Evolutionary conservation across 2,888 invertebrate genomes (phyloP).

Genomic region (Troilus luridus): DNA sequence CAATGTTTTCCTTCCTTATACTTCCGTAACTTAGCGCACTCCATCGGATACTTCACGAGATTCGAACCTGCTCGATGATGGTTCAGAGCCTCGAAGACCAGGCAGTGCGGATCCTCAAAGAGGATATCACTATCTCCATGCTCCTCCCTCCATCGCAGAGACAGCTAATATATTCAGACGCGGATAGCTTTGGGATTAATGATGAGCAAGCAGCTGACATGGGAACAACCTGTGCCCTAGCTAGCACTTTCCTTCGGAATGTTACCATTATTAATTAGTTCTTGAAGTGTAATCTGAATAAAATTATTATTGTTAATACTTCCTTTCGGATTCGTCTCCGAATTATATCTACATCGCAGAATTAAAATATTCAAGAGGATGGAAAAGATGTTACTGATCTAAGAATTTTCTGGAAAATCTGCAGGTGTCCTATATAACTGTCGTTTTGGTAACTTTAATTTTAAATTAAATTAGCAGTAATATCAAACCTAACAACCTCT

Average conservation of each 20-base stretch:
- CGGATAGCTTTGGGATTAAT: background rate
- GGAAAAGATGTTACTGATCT: too few species aligned
- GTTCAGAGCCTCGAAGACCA: background rate
- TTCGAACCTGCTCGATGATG: background rate
- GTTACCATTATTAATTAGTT: background rate
- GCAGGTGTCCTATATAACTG: too few species aligned
- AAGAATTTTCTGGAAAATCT: too few species aligned
- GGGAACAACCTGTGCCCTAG: slow-evolving; percentile 20
- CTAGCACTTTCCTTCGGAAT: background rate
- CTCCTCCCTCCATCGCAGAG: background rate
- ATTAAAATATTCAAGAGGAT: too few species aligned
- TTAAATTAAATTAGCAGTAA: too few species aligned
- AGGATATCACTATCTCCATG: background rate
- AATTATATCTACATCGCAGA: too few species aligned
- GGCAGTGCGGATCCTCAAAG: background rate
- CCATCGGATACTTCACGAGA: background rate
- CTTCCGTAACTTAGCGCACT: too few species aligned
- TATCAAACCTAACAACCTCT: too few species aligned
- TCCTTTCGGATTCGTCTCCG: too few species aligned
- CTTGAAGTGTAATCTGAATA: background rate
- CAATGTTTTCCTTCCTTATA: too few species aligned
- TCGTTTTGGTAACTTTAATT: too few species aligned
- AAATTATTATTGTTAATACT: too few species aligned
- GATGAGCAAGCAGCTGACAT: background rate
- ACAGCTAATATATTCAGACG: background rate